Evolutionary conservation across 2,797 vertebrate genomes (phyloP), one percentile per base, ranked within the genome.

Genomic region (Muraenolepis orangiensis): DNA sequence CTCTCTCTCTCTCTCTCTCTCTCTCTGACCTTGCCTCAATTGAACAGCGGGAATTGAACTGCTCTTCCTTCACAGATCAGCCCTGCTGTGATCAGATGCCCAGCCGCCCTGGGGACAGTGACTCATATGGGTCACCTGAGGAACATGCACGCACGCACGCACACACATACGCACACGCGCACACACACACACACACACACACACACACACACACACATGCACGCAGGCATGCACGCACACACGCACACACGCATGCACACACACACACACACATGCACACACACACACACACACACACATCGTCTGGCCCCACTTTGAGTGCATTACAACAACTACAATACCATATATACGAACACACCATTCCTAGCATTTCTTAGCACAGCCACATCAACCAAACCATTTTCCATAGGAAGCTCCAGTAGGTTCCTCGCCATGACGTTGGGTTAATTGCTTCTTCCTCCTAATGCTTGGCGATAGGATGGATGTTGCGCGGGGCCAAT

Each of bases 101-200:
- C 29, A 57, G 74, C 76, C 72, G 68, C 82, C n/a, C 34, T 71
- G 78, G 86, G 86, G 80, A 82, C 16, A 75, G 80, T 90, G 89
- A 91, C 84, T 90, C 88, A 91, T 79, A 20, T 64, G 0, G 79
- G 69, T 81, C 82, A 84, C 72, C 46, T 10, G 72, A 85, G 80
- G 75, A 83, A 34, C 26, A 46, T 72, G 70, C 73, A 13, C 70
- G 6, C 18, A 38, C 69, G 61, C 40, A 42, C 32, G 8, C 8
- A 57, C 46, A 61, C 40, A 2, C 12, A 26, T 71, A 64, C 42
- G 3, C 20, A 36, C 76, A 66, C 46, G 64, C 74, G 74, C 70
- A 40, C 67, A 51, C 74, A 70, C 64, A 26, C 34, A 12, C 32
- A 4, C 72, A 34, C 32, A 34, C 32, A 34, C 32, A 34, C 32